These are phyloP conservation scores for Poeciliopsis turrubarensis DNA, from an alignment of 2,113 vertebrate species.

Conservation along the genomic window DNA sequence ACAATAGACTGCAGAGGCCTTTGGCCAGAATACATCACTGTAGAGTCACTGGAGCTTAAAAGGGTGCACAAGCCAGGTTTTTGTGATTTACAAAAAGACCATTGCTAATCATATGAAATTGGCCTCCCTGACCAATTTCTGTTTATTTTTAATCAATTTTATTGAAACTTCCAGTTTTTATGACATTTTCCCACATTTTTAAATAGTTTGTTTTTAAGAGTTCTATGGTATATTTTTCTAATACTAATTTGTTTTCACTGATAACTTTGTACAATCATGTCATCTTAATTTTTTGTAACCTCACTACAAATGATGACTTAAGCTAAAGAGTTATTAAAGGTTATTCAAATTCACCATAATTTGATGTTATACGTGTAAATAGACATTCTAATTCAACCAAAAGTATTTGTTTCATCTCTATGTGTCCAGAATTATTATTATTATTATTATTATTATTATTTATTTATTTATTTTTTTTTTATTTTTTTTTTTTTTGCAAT, in stretches of 20 bases:
- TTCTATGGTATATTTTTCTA: neutral
- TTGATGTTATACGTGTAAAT: neutral
- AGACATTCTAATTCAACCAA: neutral
- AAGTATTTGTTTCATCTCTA: neutral
- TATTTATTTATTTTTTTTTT: too few species aligned
- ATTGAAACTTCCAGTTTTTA: neutral
- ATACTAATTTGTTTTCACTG: neutral
- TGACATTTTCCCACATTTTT: neutral
- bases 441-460: too few species aligned
- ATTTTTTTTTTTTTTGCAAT: neutral
- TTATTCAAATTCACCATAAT: neutral
- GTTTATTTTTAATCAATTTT: too few species aligned
- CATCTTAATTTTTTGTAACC: neutral
- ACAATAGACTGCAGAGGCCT: constrained; percentile 2
- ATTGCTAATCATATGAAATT: too few species aligned
- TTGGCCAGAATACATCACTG: constrained; percentile 1
- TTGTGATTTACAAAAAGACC: neutral
- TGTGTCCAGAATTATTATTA: too few species aligned
- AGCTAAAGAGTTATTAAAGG: neutral
- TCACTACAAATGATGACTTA: neutral
- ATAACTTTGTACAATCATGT: neutral
- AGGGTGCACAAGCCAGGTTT: neutral
- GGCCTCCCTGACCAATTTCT: too few species aligned
- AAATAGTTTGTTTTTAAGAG: neutral
- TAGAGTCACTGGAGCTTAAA: neutral